Evolutionary conservation across 1,140 invertebrate species (phyloP).

Genomic region (Melanaphis sacchari): DNA sequence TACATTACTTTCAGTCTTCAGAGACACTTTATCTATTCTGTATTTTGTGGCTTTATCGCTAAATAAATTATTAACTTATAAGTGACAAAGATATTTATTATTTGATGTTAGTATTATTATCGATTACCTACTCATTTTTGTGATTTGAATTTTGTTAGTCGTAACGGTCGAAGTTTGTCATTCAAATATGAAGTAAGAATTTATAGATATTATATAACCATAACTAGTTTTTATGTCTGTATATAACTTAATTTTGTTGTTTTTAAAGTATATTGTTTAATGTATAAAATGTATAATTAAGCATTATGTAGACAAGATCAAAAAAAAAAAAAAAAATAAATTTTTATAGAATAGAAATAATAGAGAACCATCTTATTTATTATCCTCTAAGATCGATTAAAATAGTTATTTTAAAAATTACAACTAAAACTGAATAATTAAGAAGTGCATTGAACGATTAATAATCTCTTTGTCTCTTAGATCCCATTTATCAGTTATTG

Average conservation of each 20-base stretch:
- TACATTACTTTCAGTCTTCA: too few species aligned
- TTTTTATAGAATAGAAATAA: neutral
- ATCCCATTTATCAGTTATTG: neutral
- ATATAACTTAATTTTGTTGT: neutral
- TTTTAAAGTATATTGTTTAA: neutral
- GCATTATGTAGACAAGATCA: neutral
- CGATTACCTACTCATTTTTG: neutral
- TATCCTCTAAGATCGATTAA: neutral
- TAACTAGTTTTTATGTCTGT: too few species aligned
- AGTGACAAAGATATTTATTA: too few species aligned
- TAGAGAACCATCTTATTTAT: neutral
- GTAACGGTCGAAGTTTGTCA: neutral
- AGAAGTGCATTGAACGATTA: neutral
- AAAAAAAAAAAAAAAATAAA: neutral
- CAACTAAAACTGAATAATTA: neutral
- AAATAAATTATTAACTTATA: too few species aligned
- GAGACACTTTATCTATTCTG: too few species aligned
- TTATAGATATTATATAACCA: neutral
- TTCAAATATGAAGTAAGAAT: neutral
- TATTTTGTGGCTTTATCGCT: too few species aligned
- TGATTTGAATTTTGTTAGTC: neutral
- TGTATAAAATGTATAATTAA: too few species aligned
- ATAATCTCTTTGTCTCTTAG: neutral
- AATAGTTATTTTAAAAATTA: too few species aligned
- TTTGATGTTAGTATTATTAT: neutral